Evolutionary conservation across 2,888 invertebrate species (phyloP).

Genomic region (Volucella inflata): DNA sequence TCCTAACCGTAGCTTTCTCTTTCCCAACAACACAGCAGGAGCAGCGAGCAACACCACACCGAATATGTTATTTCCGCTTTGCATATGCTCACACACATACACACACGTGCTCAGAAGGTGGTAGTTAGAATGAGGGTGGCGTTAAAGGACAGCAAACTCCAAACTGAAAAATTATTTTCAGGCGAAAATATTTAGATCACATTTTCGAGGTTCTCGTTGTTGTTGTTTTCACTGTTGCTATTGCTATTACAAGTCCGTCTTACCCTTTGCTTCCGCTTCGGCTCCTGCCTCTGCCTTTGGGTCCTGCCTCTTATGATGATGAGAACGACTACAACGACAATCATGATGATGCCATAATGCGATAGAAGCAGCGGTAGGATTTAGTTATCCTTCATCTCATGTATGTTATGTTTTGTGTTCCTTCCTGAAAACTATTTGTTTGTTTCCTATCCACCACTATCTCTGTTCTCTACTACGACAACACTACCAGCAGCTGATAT

Average conservation of each 20-base stretch:
- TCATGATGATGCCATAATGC: slow-evolving; percentile 57
- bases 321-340: slow-evolving; percentile 1
- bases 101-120: not conserved
- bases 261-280: no score
- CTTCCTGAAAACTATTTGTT: slow-evolving; percentile 66
- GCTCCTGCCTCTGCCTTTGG: no score
- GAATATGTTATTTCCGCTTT: slow-evolving; percentile 38
- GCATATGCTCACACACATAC: not conserved
- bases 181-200: slow-evolving; percentile 68
- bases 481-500: not conserved
- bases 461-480: no score
- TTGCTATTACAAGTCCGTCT: no score
- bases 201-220: slow-evolving; percentile 58
- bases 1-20: slow-evolving; percentile 8
- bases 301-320: not conserved
- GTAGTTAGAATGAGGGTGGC: not conserved
- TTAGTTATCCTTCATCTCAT: slow-evolving; percentile 58
- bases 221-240: no score
- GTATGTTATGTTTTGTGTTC: slow-evolving; percentile 55
- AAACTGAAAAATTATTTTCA: slow-evolving; percentile 51
- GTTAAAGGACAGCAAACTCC: not conserved
- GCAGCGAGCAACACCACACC: slow-evolving; percentile 20
- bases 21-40: slow-evolving; percentile 42
- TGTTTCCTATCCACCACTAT: not conserved
- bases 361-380: slow-evolving; percentile 55